Evolutionary conservation across 2,113 vertebrate genomes (phyloP).

Genomic region (Zosterops hypoxanthus): DNA sequence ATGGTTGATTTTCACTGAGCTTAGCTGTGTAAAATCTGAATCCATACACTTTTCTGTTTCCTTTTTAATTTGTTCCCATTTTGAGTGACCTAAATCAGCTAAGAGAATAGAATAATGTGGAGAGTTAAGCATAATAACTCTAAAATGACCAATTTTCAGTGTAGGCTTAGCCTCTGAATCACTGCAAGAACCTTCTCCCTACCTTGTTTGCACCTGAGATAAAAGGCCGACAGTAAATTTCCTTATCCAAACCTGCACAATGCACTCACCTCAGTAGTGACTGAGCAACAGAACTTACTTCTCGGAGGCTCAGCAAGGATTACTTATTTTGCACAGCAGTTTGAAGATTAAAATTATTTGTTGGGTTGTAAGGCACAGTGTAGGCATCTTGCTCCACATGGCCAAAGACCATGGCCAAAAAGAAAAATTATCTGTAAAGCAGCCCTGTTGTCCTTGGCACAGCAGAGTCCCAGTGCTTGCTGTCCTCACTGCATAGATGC

Average conservation of each 20-base stretch:
- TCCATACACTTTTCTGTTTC: not conserved
- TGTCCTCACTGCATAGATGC: not conserved
- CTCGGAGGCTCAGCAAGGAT: not conserved
- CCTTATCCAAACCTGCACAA: not conserved
- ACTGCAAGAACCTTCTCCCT: not conserved
- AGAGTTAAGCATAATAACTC: not conserved
- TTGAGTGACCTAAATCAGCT: not conserved
- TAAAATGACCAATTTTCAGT: not conserved
- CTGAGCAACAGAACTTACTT: not conserved
- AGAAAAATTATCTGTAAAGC: not conserved
- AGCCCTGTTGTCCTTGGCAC: not conserved
- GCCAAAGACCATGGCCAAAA: not conserved
- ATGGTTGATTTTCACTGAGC: not conserved
- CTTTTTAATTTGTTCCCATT: not conserved
- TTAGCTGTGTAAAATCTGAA: not conserved
- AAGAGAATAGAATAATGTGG: not conserved
- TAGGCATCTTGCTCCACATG: not conserved
- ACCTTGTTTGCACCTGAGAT: not conserved
- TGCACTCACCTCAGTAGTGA: not conserved
- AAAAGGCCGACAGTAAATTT: not conserved
- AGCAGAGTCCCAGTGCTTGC: fast-evolving
- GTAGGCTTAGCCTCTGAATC: not conserved
- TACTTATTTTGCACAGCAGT: not conserved
- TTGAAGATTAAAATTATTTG: not conserved
- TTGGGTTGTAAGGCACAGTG: not conserved